A percentile compares a stretch with the other conserved stretches of the same genome.
Conservation (phyloP, 2,888 invertebrate species). For the Mesodorylaimus sp. region DNA sequence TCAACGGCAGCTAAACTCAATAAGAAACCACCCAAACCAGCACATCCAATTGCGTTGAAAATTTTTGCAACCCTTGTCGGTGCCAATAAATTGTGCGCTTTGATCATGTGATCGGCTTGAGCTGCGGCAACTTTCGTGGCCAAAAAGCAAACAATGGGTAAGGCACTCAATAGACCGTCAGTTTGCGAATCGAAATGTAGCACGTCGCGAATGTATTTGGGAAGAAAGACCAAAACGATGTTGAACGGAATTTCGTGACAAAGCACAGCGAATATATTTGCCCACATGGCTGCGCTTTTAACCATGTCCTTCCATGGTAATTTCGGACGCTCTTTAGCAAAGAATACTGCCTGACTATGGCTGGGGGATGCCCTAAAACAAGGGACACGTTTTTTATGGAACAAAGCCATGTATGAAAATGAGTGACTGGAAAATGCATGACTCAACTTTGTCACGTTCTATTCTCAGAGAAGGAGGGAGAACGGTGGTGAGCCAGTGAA, state of each 20-base stretch:
- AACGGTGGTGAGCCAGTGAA: no score
- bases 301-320: conserved; percentile 3
- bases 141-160: conserved; percentile 7
- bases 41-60: conserved; percentile 4
- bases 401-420: no score
- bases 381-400: no score
- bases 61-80: conserved; percentile 2
- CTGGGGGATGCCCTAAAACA: no score
- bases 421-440: no score
- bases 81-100: background rate
- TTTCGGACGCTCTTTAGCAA: no score
- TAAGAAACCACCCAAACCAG: conserved; percentile 6
- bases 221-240: conserved; percentile 7
- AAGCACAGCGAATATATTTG: conserved; percentile 4
- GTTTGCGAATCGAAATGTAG: background rate
- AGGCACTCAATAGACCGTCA: background rate
- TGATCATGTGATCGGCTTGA: conserved; percentile 2
- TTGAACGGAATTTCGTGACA: conserved; percentile 10
- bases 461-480: no score
- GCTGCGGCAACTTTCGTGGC: conserved; percentile 2
- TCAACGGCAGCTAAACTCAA: background rate
- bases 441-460: no score
- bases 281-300: conserved; percentile 1
- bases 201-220: conserved; percentile 9
- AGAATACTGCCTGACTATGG: no score